phyloP scores from a whole-genome alignment of 2,888 invertebrate species.

The Biston betularia region DNA sequence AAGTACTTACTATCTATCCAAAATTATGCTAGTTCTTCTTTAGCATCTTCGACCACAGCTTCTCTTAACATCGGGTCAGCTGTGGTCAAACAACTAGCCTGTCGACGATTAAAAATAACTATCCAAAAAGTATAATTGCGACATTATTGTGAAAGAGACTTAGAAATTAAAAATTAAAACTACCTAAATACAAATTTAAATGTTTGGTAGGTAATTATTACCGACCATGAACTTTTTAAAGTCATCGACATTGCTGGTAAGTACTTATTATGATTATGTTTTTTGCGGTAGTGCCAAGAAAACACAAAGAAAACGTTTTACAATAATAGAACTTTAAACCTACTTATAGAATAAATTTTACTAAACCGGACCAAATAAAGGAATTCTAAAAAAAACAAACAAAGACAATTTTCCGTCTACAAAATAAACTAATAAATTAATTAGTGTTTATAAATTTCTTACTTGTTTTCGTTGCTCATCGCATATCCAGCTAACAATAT shows the following conservation, averaged over 20 bases:
- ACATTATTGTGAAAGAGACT: no score
- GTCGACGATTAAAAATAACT: no score
- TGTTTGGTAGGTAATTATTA: neutral
- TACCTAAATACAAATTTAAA: no score
- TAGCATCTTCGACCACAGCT: no score
- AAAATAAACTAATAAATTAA: constrained; percentile 26
- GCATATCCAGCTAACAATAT: constrained; percentile 67
- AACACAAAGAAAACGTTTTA: constrained; percentile 31
- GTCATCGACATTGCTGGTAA: constrained; percentile 22
- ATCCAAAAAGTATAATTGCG: no score
- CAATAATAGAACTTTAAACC: neutral
- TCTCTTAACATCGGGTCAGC: no score
- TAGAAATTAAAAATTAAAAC: no score
- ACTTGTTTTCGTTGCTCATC: constrained; percentile 73
- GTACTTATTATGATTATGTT: constrained; percentile 12
- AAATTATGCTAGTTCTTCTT: no score
- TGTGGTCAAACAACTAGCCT: no score
- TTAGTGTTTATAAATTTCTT: constrained; percentile 40
- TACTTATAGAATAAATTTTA: neutral
- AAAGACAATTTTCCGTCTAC: neutral
- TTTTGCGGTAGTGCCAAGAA: constrained; percentile 35
- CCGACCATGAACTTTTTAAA: constrained; percentile 22
- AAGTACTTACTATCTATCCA: no score
- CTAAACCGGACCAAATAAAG: neutral
- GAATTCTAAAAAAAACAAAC: neutral